Base-by-base conservation (phyloP, 1,140 invertebrate species). In the Papilio aristodemus region DNA sequence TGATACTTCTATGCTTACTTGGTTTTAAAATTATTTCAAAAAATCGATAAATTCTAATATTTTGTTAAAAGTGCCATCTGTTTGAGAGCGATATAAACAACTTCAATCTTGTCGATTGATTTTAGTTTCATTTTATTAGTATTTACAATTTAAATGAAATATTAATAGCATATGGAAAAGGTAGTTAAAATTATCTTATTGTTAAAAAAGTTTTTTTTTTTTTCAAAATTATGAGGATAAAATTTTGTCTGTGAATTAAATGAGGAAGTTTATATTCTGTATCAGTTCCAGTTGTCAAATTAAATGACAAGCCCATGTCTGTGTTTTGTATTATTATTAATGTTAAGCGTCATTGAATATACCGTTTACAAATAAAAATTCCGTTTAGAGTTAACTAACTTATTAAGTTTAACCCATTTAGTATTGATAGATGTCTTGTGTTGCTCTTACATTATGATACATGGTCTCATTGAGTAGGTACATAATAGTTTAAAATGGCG, bases 401-500 rank as follows among this genome's bases (percentile, higher is more conserved):
- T 43, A 4, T 43, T 14, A 43, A n/a, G 17, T 43, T 14, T 6
- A 43, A 43, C 41, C n/a, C 8, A 17, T 41, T 41, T 41, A 11
- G 39, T n/a, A 32, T 32, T 32, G 6, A 32, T 32, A n/a, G 5
- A 8, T 17, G n/a, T 43, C n/a, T 14, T 17, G 22, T 13, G 11
- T 25, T 17, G 22, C 22, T 54, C 19, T 14, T 27, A 58, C 57
- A 58, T 4, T 32, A 58, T 58, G 57, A 36, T 32, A 14, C 9
- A 58, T 14, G n/a, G 22, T 46, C 32, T 67, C n/a, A 13, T 11
- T 13, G 46, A 54, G 19, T 54, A 69, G 43, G 50, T 66, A 71
- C 27, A 59, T 13, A 57, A 50, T 22, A 60, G 41, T 71, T 19
- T 22, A 69, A 59, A 54, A 89, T 90, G 88, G 81, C 88, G 6